Conservation (phyloP, 2,113 vertebrate species). For the Orycteropus afer region DNA sequence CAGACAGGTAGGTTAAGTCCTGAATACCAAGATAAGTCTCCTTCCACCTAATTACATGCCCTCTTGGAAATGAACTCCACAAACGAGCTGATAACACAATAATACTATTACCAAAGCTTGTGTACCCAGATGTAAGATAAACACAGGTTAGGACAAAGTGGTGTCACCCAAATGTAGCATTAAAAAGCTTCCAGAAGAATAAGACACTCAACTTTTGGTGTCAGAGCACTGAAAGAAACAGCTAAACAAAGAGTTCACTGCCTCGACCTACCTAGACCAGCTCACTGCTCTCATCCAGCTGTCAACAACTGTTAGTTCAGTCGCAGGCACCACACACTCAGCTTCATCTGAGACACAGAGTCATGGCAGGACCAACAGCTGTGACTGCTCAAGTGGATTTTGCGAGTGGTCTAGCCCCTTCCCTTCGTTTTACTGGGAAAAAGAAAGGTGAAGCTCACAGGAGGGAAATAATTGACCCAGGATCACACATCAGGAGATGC, state of each 20-base stretch:
- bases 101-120: background rate
- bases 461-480: background rate
- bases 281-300: background rate
- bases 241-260: background rate
- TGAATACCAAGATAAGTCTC: background rate
- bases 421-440: background rate
- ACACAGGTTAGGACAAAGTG: background rate
- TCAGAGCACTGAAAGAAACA: background rate
- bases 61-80: background rate
- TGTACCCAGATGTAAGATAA: background rate
- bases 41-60: background rate
- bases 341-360: background rate
- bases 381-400: fast-evolving
- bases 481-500: background rate
- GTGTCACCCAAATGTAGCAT: no score
- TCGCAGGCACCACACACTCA: background rate
- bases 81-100: slow-evolving; percentile 8
- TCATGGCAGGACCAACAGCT: fast-evolving
- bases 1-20: background rate
- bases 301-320: background rate
- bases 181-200: background rate
- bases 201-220: background rate
- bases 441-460: background rate
- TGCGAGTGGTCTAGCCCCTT: background rate
- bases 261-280: background rate